phyloP scores from a whole-genome alignment of 2,113 vertebrate genomes.

The Stigmatopora argus region DNA sequence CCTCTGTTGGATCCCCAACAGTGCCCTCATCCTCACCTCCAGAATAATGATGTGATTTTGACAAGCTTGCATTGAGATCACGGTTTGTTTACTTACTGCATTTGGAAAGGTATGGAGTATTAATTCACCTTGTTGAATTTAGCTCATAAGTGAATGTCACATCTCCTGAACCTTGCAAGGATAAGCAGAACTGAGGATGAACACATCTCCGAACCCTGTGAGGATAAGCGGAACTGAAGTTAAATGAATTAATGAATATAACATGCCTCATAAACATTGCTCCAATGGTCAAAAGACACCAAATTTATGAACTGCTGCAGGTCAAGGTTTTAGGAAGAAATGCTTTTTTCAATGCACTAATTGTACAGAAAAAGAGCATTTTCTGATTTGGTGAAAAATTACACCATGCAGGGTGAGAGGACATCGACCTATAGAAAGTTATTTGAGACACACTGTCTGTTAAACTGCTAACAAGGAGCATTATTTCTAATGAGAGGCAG shows the following conservation, averaged over 20 bases:
- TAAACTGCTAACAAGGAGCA: conserved; percentile 68
- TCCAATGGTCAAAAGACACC: too few species aligned
- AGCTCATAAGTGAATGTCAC: background rate
- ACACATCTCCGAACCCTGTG: too few species aligned
- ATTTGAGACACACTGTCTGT: conserved; percentile 61
- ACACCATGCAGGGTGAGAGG: conserved; percentile 43
- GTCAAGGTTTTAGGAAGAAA: conserved; percentile 13
- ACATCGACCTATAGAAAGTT: conserved; percentile 57
- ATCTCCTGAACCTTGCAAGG: too few species aligned
- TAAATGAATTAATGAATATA: too few species aligned
- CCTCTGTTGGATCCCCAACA: background rate
- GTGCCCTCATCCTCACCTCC: background rate
- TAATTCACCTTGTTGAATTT: background rate
- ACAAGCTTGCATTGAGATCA: background rate
- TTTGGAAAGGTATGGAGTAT: background rate
- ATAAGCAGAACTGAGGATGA: too few species aligned
- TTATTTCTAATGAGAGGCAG: conserved; percentile 67
- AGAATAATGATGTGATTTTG: background rate
- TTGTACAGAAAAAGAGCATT: too few species aligned
- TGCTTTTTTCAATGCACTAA: conserved; percentile 34
- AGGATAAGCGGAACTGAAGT: too few species aligned
- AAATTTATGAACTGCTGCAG: background rate
- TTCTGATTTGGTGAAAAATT: conserved; percentile 50
- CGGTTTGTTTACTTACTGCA: background rate
- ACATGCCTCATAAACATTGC: background rate